These are phyloP conservation scores for Caenorhabditis afra DNA, from an alignment of 2,888 invertebrate genomes.

Conservation along the genomic window DNA sequence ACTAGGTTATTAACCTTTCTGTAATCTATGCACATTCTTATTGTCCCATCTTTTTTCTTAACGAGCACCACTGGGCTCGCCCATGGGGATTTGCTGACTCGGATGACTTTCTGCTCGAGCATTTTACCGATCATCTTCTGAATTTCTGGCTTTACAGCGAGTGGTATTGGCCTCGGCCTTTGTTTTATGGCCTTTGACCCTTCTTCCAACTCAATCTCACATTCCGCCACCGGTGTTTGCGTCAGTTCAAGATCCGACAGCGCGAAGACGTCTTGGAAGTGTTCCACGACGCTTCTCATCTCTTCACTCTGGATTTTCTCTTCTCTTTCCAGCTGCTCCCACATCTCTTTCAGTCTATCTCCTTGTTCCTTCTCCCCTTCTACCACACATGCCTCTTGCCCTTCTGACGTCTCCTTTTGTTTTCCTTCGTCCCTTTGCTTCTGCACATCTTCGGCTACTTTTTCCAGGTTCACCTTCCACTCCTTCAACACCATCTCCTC, in stretches of 20 bases:
- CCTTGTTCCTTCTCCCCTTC: no score
- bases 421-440: no score
- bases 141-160: no score
- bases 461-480: no score
- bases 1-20: slow-evolving; percentile 62
- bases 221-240: not conserved
- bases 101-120: slow-evolving; percentile 34
- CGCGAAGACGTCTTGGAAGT: not conserved
- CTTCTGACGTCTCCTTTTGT: no score
- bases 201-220: no score
- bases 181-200: no score
- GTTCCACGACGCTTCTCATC: not conserved
- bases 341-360: no score
- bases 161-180: no score
- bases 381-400: no score
- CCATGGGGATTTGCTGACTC: slow-evolving; percentile 34
- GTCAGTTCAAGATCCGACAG: not conserved
- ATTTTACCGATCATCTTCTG: slow-evolving; percentile 26
- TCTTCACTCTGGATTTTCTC: not conserved
- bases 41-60: slow-evolving; percentile 61
- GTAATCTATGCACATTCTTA: slow-evolving; percentile 70
- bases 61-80: slow-evolving; percentile 54
- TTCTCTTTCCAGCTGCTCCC: not conserved
- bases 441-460: no score
- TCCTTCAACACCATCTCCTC: no score